phyloP scores from a whole-genome alignment of 2,888 invertebrate genomes.

The Chrysina gloriosa region DNA sequence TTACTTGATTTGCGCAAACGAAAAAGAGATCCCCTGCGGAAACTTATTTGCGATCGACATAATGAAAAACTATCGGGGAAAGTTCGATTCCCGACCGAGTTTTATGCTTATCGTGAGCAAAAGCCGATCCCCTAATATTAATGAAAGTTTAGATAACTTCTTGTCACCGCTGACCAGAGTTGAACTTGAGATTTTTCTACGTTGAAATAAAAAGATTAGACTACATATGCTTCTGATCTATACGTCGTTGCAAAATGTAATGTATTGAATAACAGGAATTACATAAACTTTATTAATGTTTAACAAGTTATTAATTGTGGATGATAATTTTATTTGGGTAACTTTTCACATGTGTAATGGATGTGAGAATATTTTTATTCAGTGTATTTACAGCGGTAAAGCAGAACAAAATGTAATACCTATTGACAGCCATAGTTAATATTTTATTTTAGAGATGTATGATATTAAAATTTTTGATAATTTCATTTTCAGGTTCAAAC shows the following conservation, averaged over 20 bases:
- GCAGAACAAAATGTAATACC: too few species aligned
- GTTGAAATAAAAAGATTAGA: background rate
- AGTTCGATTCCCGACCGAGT: conserved; percentile 33
- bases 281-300: too few species aligned
- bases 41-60: conserved; percentile 27
- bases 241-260: conserved; percentile 5
- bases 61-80: conserved; percentile 36
- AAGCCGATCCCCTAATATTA: conserved; percentile 41
- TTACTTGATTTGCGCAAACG: conserved; percentile 34
- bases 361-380: too few species aligned
- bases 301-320: too few species aligned
- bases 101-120: conserved; percentile 34
- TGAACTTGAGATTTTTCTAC: conserved; percentile 39
- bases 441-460: too few species aligned
- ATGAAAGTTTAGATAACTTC: conserved; percentile 44
- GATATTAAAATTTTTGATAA: too few species aligned
- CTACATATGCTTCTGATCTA: conserved; percentile 36
- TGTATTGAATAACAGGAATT: too few species aligned
- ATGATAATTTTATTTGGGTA: too few species aligned
- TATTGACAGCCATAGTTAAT: too few species aligned
- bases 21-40: conserved; percentile 15
- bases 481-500: too few species aligned
- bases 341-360: too few species aligned
- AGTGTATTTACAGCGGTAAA: too few species aligned
- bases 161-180: conserved; percentile 39